Base-by-base conservation (phyloP, 30 jellyfish, hydroid and myxozoan species). In the Aurelia coerulea region DNA sequence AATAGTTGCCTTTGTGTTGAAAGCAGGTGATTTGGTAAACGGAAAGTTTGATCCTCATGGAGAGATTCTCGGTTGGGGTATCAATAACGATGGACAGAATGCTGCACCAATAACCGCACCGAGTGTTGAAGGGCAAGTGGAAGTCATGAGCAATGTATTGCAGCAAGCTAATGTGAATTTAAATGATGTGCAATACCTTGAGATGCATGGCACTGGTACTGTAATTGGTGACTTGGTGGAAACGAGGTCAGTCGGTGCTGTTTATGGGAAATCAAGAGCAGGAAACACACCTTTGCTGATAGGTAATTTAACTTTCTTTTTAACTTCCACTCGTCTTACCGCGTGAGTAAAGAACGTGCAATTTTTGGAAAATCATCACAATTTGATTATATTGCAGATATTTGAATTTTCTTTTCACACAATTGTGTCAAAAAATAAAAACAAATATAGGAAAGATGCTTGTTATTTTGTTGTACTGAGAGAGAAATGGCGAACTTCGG, bases 71-170 rank as follows among this genome's bases (percentile, higher is more conserved):
- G 59, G 88, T 5, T 84, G 93, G 81, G 64, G 75, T 10, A 41
- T 56, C 23, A 82, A 82, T 53, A 82, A 70, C 51, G 91, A 82
- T 82, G 91, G 91, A 3, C 91, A 84, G 37, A 71, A 80, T 17
- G 80, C 93, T 12, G 84, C 84, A 18, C 93, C 93, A 5, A 84
- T 84, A 23, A 84, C 93, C 37, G 93, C 93, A 2, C 93, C 93
- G 19, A 84, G 93, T 58, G 79, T 62, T 2, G 78, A 50, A 11
- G 81, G 81, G 13, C 93, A 84, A 32, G 67, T 15, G 62, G 49
- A 15, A 7, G 29, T 84, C 60, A 68, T 84, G 83, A 15, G 64
- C 15, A 53, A 39, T n/a, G 84, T 63, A n/a, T 37, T 73, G n/a
- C 77, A 58, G 34, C 81, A 59, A 11, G 87, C 88, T 0, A 78